Conservation (phyloP, 2,113 vertebrate genomes). For the Cromileptes altivelis region DNA sequence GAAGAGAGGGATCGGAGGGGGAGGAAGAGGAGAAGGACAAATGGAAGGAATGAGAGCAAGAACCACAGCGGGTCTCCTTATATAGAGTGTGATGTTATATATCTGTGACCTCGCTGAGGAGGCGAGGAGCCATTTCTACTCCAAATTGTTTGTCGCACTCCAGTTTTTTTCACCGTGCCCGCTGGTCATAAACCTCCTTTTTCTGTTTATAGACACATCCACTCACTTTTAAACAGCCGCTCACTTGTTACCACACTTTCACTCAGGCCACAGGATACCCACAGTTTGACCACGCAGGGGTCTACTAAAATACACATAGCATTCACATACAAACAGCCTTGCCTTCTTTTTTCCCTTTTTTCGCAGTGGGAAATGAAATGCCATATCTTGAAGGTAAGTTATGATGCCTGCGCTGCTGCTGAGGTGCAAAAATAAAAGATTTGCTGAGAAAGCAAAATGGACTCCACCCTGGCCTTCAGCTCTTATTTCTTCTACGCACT, state of each 20-base stretch:
- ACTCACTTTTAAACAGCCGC: slow-evolving; percentile 27
- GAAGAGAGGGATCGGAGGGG: slow-evolving; percentile 55
- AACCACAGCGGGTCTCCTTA: slow-evolving; percentile 62
- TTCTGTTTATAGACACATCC: slow-evolving; percentile 69
- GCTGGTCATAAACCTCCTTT: slow-evolving; percentile 47
- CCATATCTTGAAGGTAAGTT: slow-evolving; percentile 49
- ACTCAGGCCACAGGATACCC: slow-evolving; percentile 58
- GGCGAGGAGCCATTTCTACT: slow-evolving; percentile 31
- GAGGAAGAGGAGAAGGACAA: slow-evolving; percentile 39
- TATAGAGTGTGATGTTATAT: slow-evolving; percentile 60
- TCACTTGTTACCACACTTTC: slow-evolving; percentile 35
- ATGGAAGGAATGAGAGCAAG: slow-evolving; percentile 61
- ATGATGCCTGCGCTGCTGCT: slow-evolving; percentile 54
- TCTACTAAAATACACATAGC: slow-evolving; percentile 52
- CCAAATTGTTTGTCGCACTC: slow-evolving; percentile 29
- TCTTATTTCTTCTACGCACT: slow-evolving; percentile 62
- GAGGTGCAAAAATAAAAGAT: slow-evolving; percentile 69
- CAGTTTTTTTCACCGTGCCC: slow-evolving; percentile 39
- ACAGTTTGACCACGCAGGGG: slow-evolving; percentile 38
- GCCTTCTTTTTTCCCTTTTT: slow-evolving; percentile 5
- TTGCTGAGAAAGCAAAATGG: slow-evolving; percentile 72
- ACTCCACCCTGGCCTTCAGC: slow-evolving; percentile 69
- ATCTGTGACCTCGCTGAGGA: slow-evolving; percentile 32
- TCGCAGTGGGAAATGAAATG: slow-evolving; percentile 51
- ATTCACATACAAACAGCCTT: slow-evolving; percentile 3